Evolutionary conservation across 1,140 invertebrate genomes (phyloP), one percentile per base, ranked within the genome.

Genomic region (Platyscapa corneri): DNA sequence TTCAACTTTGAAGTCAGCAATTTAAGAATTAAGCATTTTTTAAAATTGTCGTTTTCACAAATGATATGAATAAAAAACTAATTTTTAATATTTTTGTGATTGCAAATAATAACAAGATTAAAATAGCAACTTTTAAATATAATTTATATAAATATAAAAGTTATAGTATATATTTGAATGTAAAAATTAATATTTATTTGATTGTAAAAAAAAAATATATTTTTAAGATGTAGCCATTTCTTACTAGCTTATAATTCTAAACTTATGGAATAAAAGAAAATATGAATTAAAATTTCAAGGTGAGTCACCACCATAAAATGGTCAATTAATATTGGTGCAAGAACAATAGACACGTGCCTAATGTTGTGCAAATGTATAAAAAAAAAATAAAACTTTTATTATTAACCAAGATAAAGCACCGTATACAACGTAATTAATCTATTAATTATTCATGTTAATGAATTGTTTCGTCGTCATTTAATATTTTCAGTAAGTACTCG

Each of bases 331-430:
- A 53, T 74, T 64, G 32, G 67, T 80, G 27, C 49, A 85, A 39
- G 65, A 74, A 79, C 46, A 53, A n/a, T 72, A 79, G 65, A 56
- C 30, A 12, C 16, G 20, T 27, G 39, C n/a, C 49, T 78, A 75
- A 80, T 37, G 16, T 32, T 74, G 67, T 60, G 65, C 75, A 37
- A 84, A 75, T 83, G 74, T 30, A 56, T 75, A 23, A 75, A 78
- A 34, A 56, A 56, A 75, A 46, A 46, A 39, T 83, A 83, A 83
- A 75, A 83, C 34, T 83, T 75, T 83, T 83, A 76, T 49, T 42
- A 34, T 83, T 83, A 83, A 83, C 34, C 70, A 83, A 60, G 82
- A 83, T 82, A 83, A 83, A 83, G 82, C 72, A 83, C 53, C 72
- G 64, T 70, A 82, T 82, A 39, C 34, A 82, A 56, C 42, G 65